phyloP scores from a whole-genome alignment of 2,888 invertebrate genomes.

The Acanthosoma haemorrhoidale region DNA sequence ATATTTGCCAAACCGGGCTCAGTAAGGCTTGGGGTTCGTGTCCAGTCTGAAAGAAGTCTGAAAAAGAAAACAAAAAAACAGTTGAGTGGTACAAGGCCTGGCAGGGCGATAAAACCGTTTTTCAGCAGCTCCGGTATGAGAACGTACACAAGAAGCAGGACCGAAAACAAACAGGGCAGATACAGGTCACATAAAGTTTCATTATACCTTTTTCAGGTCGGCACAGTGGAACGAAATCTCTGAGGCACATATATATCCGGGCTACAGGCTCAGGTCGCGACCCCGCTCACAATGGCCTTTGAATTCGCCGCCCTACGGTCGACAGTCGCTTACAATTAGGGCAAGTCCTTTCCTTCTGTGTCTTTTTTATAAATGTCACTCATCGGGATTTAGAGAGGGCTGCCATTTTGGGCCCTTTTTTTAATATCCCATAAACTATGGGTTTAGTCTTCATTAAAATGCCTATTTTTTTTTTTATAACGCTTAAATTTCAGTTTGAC shows the following conservation, averaged over 20 bases:
- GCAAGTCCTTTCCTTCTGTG: too few relatives aligned
- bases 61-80: too few relatives aligned
- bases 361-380: neutral
- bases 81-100: neutral
- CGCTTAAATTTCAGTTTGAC: too few relatives aligned
- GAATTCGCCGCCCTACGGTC: neutral
- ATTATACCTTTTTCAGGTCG: conserved; percentile 6
- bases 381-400: neutral
- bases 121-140: neutral
- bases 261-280: too few relatives aligned
- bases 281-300: conserved; percentile 1
- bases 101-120: neutral
- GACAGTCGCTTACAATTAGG: too few relatives aligned
- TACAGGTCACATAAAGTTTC: conserved; percentile 7
- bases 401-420: too few relatives aligned
- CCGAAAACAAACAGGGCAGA: neutral
- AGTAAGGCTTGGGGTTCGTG: neutral
- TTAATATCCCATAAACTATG: too few relatives aligned
- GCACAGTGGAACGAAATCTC: neutral
- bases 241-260: neutral
- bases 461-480: too few relatives aligned
- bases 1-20: neutral
- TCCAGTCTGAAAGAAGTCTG: too few relatives aligned
- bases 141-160: neutral
- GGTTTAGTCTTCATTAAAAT: too few relatives aligned